Percentiles rank a stretch among this genome's conserved stretches.
Evolutionary conservation across 1,140 invertebrate species (phyloP).

Genomic region (Drosophila chauvacae): DNA sequence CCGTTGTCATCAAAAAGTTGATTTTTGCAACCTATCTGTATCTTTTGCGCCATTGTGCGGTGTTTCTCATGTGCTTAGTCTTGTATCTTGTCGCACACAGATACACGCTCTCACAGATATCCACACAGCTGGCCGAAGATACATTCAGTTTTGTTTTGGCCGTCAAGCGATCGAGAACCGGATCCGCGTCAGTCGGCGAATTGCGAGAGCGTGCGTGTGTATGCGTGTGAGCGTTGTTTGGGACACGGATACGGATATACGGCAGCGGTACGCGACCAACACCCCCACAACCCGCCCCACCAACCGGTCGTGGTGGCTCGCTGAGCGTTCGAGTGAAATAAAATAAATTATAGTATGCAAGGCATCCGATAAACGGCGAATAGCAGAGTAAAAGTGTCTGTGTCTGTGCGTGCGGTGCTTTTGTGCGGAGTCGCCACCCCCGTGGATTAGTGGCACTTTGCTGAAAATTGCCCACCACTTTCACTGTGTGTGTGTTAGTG

Average conservation of each 20-base stretch:
- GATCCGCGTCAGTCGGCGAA: conserved; percentile 48
- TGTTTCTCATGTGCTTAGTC: too few relatives aligned
- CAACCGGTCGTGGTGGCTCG: conserved; percentile 72
- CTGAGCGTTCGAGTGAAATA: conserved; percentile 35
- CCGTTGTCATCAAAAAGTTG: too few relatives aligned
- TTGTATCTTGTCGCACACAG: too few relatives aligned
- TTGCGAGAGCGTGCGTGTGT: conserved; percentile 48
- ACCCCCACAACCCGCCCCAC: conserved; percentile 51
- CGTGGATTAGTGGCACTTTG: conserved; percentile 80
- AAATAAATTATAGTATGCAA: conserved; percentile 64
- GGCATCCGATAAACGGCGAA: conserved; percentile 49
- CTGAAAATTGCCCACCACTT: conserved; percentile 63
- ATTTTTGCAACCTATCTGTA: too few relatives aligned
- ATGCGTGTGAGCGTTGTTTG: conserved; percentile 59
- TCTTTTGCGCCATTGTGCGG: too few relatives aligned
- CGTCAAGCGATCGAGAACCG: conserved; percentile 56
- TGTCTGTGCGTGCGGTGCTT: conserved; percentile 51
- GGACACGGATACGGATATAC: conserved; percentile 53
- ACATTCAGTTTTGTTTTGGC: conserved; percentile 63
- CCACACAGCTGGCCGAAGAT: too few relatives aligned
- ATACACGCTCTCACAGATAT: too few relatives aligned
- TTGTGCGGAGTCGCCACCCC: conserved; percentile 77
- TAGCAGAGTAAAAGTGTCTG: conserved; percentile 66
- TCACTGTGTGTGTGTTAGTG: conserved; percentile 40
- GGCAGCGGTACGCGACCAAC: conserved; percentile 54